phyloP scores from a whole-genome alignment of 2,797 vertebrate species.

The Lithobates sylvaticus region DNA sequence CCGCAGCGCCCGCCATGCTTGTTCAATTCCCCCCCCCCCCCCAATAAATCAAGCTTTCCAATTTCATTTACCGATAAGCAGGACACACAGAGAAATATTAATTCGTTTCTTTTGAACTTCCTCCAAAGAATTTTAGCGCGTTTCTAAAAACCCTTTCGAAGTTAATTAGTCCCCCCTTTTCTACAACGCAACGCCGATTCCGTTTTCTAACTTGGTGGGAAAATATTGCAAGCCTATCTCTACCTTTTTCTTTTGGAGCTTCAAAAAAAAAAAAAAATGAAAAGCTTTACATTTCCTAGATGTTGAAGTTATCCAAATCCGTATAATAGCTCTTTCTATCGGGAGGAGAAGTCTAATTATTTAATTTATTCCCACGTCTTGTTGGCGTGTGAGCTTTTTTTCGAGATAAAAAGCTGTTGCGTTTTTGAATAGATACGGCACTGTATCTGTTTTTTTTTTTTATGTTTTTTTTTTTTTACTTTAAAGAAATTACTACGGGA shows the following conservation, averaged over 20 bases:
- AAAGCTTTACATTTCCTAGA: too few species aligned
- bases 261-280: slow-evolving; percentile 23
- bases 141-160: slow-evolving; percentile 20
- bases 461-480: too few species aligned
- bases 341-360: neutral
- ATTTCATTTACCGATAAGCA: slow-evolving; percentile 45
- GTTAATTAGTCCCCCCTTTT: slow-evolving; percentile 48
- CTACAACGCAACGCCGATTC: neutral
- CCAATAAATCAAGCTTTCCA: slow-evolving; percentile 23
- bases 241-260: slow-evolving; percentile 20
- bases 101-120: slow-evolving; percentile 35
- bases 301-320: neutral
- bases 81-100: slow-evolving; percentile 33
- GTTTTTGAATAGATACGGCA: slow-evolving; percentile 4
- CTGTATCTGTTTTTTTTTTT: neutral
- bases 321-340: neutral
- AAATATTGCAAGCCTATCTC: slow-evolving; percentile 1
- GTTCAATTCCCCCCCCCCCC: neutral
- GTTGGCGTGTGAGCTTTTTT: neutral
- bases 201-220: neutral
- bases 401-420: neutral
- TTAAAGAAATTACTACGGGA: neutral
- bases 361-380: slow-evolving; percentile 11
- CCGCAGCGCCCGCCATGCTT: neutral
- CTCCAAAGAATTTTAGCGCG: slow-evolving; percentile 19